Evolutionary conservation across 92 coral and sea anemone species (phyloP), one percentile per base, ranked within the genome.

Genomic region (Epizoanthus scotinus): DNA sequence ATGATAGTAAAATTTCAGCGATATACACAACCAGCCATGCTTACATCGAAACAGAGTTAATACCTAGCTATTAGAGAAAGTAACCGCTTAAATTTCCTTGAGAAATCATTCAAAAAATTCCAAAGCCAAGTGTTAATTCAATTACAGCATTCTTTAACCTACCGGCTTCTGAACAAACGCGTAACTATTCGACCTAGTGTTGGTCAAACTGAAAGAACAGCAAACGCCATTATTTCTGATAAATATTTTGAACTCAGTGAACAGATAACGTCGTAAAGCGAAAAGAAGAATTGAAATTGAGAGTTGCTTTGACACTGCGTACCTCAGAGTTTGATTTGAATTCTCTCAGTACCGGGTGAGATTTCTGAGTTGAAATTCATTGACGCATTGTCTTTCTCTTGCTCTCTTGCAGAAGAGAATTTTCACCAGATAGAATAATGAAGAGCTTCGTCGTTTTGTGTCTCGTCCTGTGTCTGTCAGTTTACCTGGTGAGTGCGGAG

Each of bases 401-500:
- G 54, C 67, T 64, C 40, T 20, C 68, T 75, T 38, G 54, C 67
- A 75, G 81, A 44, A 75, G 68, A 59, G 24, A 38, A 55, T 13
- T 29, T 55, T 28, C 49, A 56, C 55, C 44, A 27, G 55, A 54
- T 19, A 38, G 36, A 20, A 91, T 73, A 66, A 92, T 92, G 97
- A 92, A 92, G 72, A 87, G 84, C 87, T 85, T 92, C 69, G 67
- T 91, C 14, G 75, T 87, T 26, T 63, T 92, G 58, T 92, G 92
- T 78, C 89, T 92, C 77, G 87, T 92, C 77, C 70, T 92, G 64
- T 94, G 97, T 38, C 84, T 92, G 54, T 86, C 93, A 36, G 62
- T 86, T 8, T 86, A 85, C 73, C 78, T 77, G 27, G 68, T 85
- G 29, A 44, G 49, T 6, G 84, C 84, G 10, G 90, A 85, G 12